These are phyloP conservation scores for Panagrolaimus sp. DNA, from an alignment of 1,140 invertebrate genomes.

Conservation along the genomic window DNA sequence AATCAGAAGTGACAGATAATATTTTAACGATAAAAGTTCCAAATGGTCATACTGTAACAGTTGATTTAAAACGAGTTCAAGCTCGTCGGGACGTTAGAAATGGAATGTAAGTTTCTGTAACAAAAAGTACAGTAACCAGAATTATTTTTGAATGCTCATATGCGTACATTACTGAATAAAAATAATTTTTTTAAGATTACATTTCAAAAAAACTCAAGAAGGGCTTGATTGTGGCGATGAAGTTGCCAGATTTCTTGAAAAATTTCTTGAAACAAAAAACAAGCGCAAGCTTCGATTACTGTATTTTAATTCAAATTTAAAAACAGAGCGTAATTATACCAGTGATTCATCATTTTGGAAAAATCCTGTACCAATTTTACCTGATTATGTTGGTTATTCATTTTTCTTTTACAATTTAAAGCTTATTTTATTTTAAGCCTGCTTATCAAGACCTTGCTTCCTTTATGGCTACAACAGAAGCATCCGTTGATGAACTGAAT, in stretches of 20 bases:
- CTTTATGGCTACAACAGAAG: neutral
- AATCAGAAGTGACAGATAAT: constrained; percentile 16
- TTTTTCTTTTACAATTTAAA: neutral
- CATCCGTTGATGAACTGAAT: constrained; percentile 6
- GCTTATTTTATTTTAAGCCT: neutral
- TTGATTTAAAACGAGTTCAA: constrained; percentile 17
- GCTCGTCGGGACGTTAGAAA: constrained; percentile 17
- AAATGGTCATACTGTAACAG: neutral
- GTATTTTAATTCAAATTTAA: constrained; percentile 28
- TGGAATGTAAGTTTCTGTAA: constrained; percentile 15
- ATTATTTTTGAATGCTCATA: neutral
- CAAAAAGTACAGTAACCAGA: neutral
- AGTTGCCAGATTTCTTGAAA: constrained; percentile 30
- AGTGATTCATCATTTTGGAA: constrained; percentile 19
- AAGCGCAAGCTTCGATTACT: constrained; percentile 31
- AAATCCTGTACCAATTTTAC: constrained; percentile 31
- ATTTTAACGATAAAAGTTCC: constrained; percentile 21
- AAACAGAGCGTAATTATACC: constrained; percentile 30
- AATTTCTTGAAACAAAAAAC: constrained; percentile 27
- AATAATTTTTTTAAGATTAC: constrained; percentile 30
- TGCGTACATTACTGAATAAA: no score
- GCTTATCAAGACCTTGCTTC: neutral
- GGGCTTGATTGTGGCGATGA: constrained; percentile 47
- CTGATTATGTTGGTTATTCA: neutral
- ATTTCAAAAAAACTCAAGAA: constrained; percentile 24